Evolutionary conservation across 2,797 vertebrate genomes (phyloP).

Genomic region (Cryptoprocta ferox): DNA sequence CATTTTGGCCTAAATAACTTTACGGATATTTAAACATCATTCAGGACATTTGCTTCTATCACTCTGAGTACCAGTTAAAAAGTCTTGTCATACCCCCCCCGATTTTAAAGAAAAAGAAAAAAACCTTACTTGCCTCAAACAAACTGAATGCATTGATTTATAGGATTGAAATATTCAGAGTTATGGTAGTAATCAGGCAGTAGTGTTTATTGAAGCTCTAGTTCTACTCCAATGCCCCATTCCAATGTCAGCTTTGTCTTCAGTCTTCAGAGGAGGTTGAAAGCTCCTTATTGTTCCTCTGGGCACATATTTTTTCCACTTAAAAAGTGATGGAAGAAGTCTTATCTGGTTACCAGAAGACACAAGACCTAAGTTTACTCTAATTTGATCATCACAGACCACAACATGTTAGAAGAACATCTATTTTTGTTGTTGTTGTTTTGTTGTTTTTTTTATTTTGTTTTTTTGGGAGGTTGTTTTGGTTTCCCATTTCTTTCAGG

Average conservation of each 20-base stretch:
- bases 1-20: not conserved
- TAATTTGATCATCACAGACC: not conserved
- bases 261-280: not conserved
- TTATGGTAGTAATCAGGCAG: not conserved
- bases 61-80: not conserved
- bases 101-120: not conserved
- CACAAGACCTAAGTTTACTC: not conserved
- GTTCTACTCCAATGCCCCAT: accelerated
- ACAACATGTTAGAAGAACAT: not conserved
- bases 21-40: not conserved
- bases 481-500: not conserved
- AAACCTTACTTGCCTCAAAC: not conserved
- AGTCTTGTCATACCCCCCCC: not conserved
- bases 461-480: not conserved
- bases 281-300: accelerated
- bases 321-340: not conserved
- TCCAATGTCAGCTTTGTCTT: not conserved
- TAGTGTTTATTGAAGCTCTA: not conserved
- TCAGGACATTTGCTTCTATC: not conserved
- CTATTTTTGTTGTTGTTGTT: not conserved
- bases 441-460: too few species aligned
- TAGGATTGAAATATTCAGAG: not conserved
- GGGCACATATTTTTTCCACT: not conserved
- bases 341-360: not conserved
- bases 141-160: not conserved